Percentiles rank a stretch among this genome's conserved stretches.
Conservation (phyloP, 2,113 vertebrate species). For the Takifugu bimaculatus region DNA sequence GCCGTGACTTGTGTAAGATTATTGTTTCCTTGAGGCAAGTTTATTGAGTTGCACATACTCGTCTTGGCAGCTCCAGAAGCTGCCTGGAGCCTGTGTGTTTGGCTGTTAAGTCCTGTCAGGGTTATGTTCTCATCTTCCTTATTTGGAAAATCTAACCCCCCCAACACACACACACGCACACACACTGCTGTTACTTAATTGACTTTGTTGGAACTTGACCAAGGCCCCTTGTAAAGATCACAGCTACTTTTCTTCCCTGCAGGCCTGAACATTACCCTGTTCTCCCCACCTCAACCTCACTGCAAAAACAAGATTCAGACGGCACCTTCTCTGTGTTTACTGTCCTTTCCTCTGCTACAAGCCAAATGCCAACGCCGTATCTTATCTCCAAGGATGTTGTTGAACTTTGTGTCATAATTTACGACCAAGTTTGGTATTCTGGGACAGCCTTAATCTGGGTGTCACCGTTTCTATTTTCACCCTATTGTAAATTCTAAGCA, state of each 20-base stretch:
- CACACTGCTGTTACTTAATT: constrained; percentile 28
- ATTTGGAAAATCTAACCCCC: constrained; percentile 25
- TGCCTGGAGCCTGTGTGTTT: constrained; percentile 3
- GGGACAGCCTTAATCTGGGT: constrained; percentile 18
- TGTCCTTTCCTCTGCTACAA: constrained; percentile 5
- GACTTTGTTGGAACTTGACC: constrained; percentile 38
- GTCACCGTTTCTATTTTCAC: constrained; percentile 8
- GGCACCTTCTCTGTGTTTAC: constrained; percentile 22
- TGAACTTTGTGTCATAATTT: constrained; percentile 29
- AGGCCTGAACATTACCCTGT: constrained; percentile 17
- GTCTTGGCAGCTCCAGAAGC: constrained; percentile 25
- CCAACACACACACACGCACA: not conserved
- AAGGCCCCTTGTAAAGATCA: constrained; percentile 14
- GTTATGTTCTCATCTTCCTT: constrained; percentile 32
- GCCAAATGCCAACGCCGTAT: constrained; percentile 11
- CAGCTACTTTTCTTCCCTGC: constrained; percentile 6
- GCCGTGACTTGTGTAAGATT: constrained; percentile 16
- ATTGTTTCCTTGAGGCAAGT: constrained; percentile 31
- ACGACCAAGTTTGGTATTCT: constrained; percentile 17
- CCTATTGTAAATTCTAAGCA: constrained; percentile 3
- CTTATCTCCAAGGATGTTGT: constrained; percentile 32
- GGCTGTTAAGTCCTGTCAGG: constrained; percentile 14
- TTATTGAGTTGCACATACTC: constrained; percentile 34
- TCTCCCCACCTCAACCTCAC: constrained; percentile 4
- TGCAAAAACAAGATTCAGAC: not conserved